These are phyloP conservation scores for Podotricha telesiphe DNA, from an alignment of 2,888 invertebrate genomes.

Conservation along the genomic window DNA sequence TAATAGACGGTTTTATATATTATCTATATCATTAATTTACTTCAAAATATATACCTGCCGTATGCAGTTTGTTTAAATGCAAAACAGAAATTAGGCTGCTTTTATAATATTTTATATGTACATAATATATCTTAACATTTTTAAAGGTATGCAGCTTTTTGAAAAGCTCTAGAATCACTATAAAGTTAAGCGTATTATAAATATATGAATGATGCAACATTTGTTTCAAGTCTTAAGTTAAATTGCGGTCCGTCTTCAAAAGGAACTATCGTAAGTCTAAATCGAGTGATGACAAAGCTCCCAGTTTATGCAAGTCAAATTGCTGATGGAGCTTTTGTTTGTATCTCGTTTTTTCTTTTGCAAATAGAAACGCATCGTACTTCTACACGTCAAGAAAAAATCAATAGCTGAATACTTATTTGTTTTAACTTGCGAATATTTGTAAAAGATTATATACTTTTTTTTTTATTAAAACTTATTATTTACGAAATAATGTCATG, in stretches of 20 bases:
- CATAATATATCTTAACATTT: neutral
- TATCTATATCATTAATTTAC: too few relatives aligned
- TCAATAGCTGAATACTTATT: neutral
- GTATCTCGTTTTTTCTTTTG: conserved; percentile 25
- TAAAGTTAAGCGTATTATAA: neutral
- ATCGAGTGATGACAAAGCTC: conserved; percentile 40
- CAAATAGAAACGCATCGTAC: neutral
- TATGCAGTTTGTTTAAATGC: too few relatives aligned
- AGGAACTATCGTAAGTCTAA: conserved; percentile 36
- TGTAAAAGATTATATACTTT: neutral
- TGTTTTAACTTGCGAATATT: neutral
- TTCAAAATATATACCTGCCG: too few relatives aligned
- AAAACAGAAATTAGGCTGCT: too few relatives aligned
- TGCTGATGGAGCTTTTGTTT: conserved; percentile 28
- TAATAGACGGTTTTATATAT: too few relatives aligned
- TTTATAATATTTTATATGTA: neutral
- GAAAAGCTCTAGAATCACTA: neutral
- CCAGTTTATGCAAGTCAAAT: conserved; percentile 30
- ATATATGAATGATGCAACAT: conserved; percentile 12
- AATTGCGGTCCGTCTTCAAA: conserved; percentile 23
- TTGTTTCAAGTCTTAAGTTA: conserved; percentile 10
- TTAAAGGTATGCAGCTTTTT: neutral
- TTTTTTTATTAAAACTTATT: too few relatives aligned
- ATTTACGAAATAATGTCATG: too few relatives aligned
- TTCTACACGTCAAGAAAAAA: neutral